phyloP scores from a whole-genome alignment of 2,797 vertebrate genomes.

The Lutjanus argentimaculatus region DNA sequence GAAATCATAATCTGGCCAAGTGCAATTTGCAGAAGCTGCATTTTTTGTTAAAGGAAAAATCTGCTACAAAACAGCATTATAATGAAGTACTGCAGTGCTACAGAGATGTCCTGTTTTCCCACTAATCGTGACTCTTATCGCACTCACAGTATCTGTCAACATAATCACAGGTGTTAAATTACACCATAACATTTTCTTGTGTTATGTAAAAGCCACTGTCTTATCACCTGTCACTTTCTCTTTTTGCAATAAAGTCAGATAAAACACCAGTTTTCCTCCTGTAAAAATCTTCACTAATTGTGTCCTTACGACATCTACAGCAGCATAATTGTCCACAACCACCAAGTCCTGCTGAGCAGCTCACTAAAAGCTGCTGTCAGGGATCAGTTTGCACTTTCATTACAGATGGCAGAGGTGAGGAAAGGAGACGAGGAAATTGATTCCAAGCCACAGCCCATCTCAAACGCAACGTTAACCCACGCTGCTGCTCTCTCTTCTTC shows the following conservation, averaged over 20 bases:
- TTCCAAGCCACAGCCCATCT: conserved; percentile 2
- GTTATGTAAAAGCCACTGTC: background rate
- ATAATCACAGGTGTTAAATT: no score
- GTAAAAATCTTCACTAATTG: background rate
- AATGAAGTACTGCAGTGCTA: no score
- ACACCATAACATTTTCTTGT: no score
- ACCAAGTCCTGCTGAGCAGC: conserved; percentile 7
- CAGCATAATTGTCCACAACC: background rate
- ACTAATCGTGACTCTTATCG: no score
- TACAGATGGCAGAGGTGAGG: conserved; percentile 59
- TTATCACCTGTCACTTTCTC: background rate
- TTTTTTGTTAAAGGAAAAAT: no score
- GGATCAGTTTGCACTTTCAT: conserved; percentile 69
- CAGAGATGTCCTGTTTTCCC: no score
- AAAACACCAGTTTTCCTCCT: background rate
- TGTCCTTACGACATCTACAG: background rate
- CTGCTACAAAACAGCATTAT: no score
- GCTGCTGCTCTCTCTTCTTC: background rate
- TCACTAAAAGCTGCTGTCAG: conserved; percentile 21
- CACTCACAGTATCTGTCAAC: no score
- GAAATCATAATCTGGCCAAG: no score
- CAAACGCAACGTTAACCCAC: conserved; percentile 23
- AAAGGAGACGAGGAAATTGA: conserved; percentile 32
- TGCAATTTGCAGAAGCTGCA: no score
- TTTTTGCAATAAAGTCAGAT: background rate